Evolutionary conservation across 2,888 invertebrate genomes (phyloP).

Genomic region (Bruchidius siliquastri): DNA sequence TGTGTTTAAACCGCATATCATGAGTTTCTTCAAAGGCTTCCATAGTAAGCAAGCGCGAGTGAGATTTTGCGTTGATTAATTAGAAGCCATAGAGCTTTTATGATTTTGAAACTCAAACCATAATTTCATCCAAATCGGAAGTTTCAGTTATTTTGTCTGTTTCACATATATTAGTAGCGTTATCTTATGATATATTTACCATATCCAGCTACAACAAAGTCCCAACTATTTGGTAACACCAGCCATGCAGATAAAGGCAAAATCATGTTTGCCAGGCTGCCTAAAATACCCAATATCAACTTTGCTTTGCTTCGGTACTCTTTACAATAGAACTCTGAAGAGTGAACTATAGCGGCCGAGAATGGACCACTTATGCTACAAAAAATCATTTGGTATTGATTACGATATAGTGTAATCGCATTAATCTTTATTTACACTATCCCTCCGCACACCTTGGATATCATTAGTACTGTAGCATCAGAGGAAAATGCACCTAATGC

Average conservation of each 20-base stretch:
- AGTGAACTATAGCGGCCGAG: constrained; percentile 44
- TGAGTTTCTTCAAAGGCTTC: too few species aligned
- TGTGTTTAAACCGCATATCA: too few species aligned
- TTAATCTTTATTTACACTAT: constrained; percentile 30
- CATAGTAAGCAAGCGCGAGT: too few species aligned
- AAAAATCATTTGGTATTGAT: background rate
- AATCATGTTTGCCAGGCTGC: constrained; percentile 57
- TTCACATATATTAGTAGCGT: too few species aligned
- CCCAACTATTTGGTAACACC: constrained; percentile 59
- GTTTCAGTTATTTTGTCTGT: too few species aligned
- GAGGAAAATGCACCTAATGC: constrained; percentile 60
- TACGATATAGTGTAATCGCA: background rate
- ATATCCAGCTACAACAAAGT: constrained; percentile 33
- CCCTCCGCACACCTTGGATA: constrained; percentile 57
- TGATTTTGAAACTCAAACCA: too few species aligned
- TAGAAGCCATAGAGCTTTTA: too few species aligned
- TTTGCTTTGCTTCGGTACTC: constrained; percentile 60
- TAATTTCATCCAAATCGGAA: too few species aligned
- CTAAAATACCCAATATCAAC: constrained; percentile 60
- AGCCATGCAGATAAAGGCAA: constrained; percentile 67
- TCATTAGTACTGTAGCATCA: constrained; percentile 59
- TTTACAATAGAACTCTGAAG: constrained; percentile 67
- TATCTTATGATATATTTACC: too few species aligned
- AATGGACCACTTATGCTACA: constrained; percentile 28
- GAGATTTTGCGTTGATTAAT: too few species aligned